Evolutionary conservation across 2,113 vertebrate species (phyloP).

Genomic region (Protobothrops flavoviridis): DNA sequence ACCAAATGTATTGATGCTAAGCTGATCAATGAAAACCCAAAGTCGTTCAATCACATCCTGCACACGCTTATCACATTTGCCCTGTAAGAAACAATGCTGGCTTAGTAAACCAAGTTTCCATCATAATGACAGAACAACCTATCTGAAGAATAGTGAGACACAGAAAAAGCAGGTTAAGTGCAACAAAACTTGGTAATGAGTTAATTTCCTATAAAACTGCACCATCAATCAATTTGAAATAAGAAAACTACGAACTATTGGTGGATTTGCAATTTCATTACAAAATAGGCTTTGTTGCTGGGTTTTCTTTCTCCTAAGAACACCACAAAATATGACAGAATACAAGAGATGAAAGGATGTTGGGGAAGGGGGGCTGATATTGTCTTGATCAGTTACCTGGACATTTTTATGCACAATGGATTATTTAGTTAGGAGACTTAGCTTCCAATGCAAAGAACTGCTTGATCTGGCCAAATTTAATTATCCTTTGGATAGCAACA

Average conservation of each 20-base stretch:
- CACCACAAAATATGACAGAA: neutral
- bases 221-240: neutral
- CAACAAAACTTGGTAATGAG: neutral
- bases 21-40: conserved; percentile 98
- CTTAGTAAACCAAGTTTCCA: neutral
- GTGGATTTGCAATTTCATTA: neutral
- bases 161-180: neutral
- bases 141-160: neutral
- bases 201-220: neutral
- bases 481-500: neutral
- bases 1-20: conserved; percentile 97
- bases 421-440: neutral
- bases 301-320: neutral
- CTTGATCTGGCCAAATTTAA: neutral
- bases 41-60: conserved; percentile 96
- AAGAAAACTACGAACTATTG: neutral
- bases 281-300: neutral
- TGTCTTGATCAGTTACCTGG: neutral
- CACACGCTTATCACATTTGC: conserved; percentile 96
- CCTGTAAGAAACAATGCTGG: conserved; percentile 67
- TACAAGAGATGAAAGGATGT: neutral
- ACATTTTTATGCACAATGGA: neutral
- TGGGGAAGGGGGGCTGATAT: neutral
- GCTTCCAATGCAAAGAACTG: neutral
- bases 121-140: neutral